Evolutionary conservation across 1,140 invertebrate species (phyloP).

Genomic region (Samia ricini): DNA sequence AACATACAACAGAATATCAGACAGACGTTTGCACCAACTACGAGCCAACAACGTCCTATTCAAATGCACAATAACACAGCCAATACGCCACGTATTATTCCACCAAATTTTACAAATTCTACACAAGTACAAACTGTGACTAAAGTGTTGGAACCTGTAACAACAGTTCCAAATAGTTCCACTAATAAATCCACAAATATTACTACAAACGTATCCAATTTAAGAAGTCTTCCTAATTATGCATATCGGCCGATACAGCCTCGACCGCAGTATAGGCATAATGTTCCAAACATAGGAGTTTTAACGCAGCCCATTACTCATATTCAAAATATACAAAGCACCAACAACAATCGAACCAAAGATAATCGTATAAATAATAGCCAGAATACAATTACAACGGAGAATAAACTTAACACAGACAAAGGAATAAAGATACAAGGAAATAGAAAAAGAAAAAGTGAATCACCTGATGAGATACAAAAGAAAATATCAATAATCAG

Average conservation of each 20-base stretch:
- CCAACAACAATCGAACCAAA: slow-evolving; percentile 8
- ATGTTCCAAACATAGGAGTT: slow-evolving; percentile 16
- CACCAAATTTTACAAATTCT: not conserved
- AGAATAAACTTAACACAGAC: not conserved
- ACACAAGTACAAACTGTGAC: slow-evolving; percentile 13
- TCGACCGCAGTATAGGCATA: slow-evolving; percentile 17
- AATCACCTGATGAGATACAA: slow-evolving; percentile 58
- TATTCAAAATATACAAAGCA: slow-evolving; percentile 1
- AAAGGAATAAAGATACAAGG: slow-evolving; percentile 23
- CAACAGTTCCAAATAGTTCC: not conserved
- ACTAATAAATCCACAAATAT: slow-evolving; percentile 1
- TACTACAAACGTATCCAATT: slow-evolving; percentile 10
- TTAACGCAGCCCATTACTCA: not conserved
- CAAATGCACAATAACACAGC: slow-evolving; percentile 2
- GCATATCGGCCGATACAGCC: slow-evolving; percentile 29
- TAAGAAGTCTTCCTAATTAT: slow-evolving; percentile 14
- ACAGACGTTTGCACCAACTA: slow-evolving; percentile 2
- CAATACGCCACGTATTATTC: not conserved
- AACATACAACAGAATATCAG: slow-evolving; percentile 1
- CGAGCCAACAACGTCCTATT: slow-evolving; percentile 1
- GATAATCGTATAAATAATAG: not conserved
- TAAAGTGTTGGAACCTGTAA: slow-evolving; percentile 6
- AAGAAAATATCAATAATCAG: slow-evolving; percentile 40
- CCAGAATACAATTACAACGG: not conserved
- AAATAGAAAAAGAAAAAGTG: slow-evolving; percentile 64